phyloP scores from a whole-genome alignment of 2,113 vertebrate genomes.

The Sakesphorus luctuosus region DNA sequence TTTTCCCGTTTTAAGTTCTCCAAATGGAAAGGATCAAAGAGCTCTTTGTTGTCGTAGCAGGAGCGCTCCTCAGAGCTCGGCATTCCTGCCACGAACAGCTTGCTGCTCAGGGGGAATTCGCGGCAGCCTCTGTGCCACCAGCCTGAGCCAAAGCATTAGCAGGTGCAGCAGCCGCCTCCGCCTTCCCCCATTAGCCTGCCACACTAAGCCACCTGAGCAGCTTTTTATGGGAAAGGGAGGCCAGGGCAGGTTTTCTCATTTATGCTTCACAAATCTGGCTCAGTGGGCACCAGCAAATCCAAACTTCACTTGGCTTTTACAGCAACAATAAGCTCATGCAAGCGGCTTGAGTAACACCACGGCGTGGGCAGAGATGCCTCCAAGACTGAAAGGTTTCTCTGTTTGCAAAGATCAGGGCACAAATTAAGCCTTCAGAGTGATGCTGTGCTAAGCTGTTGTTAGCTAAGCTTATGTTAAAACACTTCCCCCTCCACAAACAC shows the following conservation, averaged over 20 bases:
- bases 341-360: not conserved
- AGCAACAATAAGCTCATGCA: not conserved
- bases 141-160: constrained; percentile 41
- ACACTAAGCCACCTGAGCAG: constrained; percentile 43
- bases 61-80: not conserved
- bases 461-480: not conserved
- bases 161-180: constrained; percentile 39
- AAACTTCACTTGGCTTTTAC: not conserved
- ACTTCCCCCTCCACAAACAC: not conserved
- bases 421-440: not conserved
- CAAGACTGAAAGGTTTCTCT: not conserved
- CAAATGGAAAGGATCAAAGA: constrained; percentile 72
- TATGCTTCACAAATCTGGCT: constrained; percentile 20
- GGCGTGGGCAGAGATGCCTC: not conserved
- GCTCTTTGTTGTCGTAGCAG: constrained; percentile 54
- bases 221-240: not conserved
- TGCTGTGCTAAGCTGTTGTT: not conserved
- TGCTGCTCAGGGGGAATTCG: constrained; percentile 12
- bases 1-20: constrained; percentile 60
- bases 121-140: constrained; percentile 21
- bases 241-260: constrained; percentile 28
- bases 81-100: constrained; percentile 44
- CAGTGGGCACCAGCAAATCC: constrained; percentile 20
- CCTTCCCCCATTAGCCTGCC: not conserved
- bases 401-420: not conserved